Base-by-base conservation (phyloP, 2,113 vertebrate genomes). In the Oxyura jamaicensis region DNA sequence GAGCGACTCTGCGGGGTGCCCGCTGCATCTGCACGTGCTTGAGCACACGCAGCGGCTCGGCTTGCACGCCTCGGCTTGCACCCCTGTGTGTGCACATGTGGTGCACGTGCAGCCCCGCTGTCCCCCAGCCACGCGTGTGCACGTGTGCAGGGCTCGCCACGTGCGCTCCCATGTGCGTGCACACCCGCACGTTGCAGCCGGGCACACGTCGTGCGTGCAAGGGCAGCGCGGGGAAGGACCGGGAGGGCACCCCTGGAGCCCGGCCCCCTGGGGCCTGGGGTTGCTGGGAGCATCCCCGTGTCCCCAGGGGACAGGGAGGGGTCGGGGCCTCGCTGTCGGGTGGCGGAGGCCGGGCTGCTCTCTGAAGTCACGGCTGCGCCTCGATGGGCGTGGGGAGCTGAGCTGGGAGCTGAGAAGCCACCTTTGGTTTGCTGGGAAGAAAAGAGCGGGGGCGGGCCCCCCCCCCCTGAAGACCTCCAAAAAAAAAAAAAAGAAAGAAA, bases 161-260 rank as follows among this genome's bases (percentile, higher is more conserved):
- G 5, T 66, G 87, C 15, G 8, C n/a, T 0, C 21, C 60, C 55
- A 14, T 15, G 26, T 50, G 18, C 0, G 0, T 53, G 63, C 14
- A 11, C 39, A 4, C 73, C 68, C 8, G 1, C 2, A 1, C 4
- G 13, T 1, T 13, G 68, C 1, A 0, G 18, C 8, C 5, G 1
- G 18, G 19, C 0, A 0, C 1, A 1, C 18, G 1, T 46, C 0
- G 16, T 20, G 39, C 4, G 55, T 14, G 56, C 62, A 36, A 39
- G n/a, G 50, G 62, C 53, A n/a, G 63, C 0, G 3, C 0, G 0
- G 50, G 48, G 33, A n/a, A 18, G 36, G 66, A 28, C 16, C 8
- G 20, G 4, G 52, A 31, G 31, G 13, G 29, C 36, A 25, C 26
- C 13, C 22, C 33, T n/a, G 8, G 31, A 44, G 53, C 31, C 41